Evolutionary conservation across 2,113 vertebrate species (phyloP).

Genomic region (Corythoichthys intestinalis): DNA sequence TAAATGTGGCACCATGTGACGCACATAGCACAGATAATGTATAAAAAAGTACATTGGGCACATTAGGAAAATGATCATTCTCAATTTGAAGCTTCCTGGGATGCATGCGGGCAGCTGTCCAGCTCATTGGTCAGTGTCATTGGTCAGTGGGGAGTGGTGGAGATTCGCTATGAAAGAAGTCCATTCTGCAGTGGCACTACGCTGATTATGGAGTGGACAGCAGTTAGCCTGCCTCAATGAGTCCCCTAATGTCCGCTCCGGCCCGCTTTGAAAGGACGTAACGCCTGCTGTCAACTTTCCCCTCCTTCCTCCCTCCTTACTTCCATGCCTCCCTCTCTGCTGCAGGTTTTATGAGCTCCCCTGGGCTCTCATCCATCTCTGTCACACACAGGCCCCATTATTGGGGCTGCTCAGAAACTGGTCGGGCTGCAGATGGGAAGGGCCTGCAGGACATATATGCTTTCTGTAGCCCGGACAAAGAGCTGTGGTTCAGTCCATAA

Average conservation of each 20-base stretch:
- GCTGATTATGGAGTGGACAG: slow-evolving; percentile 71
- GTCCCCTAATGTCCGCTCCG: slow-evolving; percentile 66
- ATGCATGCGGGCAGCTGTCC: slow-evolving; percentile 40
- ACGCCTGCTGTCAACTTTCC: slow-evolving; percentile 70
- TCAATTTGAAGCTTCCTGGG: slow-evolving; percentile 35
- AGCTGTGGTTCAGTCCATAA: slow-evolving; percentile 53
- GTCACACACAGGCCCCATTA: slow-evolving; percentile 79
- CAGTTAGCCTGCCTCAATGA: slow-evolving; percentile 66
- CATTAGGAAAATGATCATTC: slow-evolving; percentile 24
- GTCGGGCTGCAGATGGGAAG: slow-evolving; percentile 72
- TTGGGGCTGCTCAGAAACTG: slow-evolving; percentile 70
- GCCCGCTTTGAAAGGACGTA: slow-evolving; percentile 63
- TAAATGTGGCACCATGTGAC: slow-evolving; percentile 27
- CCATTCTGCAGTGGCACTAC: slow-evolving; percentile 37
- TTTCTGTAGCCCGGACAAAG: slow-evolving; percentile 68
- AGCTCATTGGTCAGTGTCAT: slow-evolving; percentile 21
- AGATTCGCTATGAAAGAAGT: slow-evolving; percentile 22
- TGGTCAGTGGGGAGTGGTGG: not conserved
- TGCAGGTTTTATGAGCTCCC: slow-evolving; percentile 80
- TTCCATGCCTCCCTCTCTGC: slow-evolving; percentile 54
- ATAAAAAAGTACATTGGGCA: slow-evolving; percentile 12
- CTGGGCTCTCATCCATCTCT: slow-evolving; percentile 80
- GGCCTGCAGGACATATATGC: slow-evolving; percentile 70
- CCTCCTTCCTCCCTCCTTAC: slow-evolving; percentile 37
- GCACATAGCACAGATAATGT: not conserved